Evolutionary conservation across 2,797 vertebrate genomes (phyloP).

Genomic region (Acridotheres tristis): DNA sequence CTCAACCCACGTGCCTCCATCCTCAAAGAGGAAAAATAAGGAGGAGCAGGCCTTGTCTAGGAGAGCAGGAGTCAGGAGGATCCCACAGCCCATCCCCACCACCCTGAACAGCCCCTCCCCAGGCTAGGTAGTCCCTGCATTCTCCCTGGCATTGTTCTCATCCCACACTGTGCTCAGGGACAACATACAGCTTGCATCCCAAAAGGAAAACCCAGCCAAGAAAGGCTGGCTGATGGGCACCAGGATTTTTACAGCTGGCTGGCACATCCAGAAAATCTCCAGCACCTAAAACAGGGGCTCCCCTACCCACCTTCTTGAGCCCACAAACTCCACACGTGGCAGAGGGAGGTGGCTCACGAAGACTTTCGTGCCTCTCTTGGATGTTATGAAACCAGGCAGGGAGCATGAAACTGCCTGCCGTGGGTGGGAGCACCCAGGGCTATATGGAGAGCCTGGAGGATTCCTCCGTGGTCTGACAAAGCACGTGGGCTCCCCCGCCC

Average conservation of each 20-base stretch:
- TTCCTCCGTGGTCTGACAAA: conserved; percentile 31
- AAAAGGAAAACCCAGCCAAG: background rate
- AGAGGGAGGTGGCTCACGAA: background rate
- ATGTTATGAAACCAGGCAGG: conserved; percentile 51
- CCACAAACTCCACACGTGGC: fast-evolving
- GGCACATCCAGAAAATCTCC: background rate
- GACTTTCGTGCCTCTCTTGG: conserved; percentile 3
- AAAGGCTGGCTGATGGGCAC: fast-evolving
- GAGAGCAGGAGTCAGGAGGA: background rate
- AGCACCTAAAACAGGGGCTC: background rate
- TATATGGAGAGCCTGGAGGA: background rate
- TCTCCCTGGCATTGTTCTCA: background rate
- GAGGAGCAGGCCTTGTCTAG: background rate
- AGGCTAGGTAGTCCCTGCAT: background rate
- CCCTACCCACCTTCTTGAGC: fast-evolving
- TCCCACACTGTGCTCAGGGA: fast-evolving
- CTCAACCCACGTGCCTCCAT: background rate
- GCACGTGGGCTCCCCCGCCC: conserved; percentile 36
- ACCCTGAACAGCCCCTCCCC: background rate
- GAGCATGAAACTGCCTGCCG: conserved; percentile 42
- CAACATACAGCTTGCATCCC: fast-evolving
- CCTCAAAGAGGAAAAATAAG: background rate
- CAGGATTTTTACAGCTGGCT: background rate
- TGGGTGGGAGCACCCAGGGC: conserved; percentile 64
- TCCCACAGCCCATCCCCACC: background rate